Percentiles rank a stretch among this genome's conserved stretches.
Evolutionary conservation across 2,888 invertebrate genomes (phyloP).

Genomic region (Diplazon laetatorius): DNA sequence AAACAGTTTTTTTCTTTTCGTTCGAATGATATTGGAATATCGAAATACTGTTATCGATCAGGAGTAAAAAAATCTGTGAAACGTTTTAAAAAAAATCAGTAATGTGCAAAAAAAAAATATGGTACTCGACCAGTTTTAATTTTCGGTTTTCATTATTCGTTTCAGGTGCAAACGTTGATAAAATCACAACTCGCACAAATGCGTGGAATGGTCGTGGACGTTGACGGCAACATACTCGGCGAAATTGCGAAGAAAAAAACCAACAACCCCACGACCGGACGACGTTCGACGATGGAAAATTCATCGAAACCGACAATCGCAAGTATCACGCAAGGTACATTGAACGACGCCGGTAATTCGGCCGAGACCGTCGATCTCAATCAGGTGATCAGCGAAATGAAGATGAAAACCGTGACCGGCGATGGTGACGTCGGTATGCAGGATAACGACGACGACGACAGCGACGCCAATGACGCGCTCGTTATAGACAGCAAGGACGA

Average conservation of each 20-base stretch:
- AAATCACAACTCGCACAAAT: slow-evolving; percentile 74
- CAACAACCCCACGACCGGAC: slow-evolving; percentile 14
- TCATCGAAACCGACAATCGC: not conserved
- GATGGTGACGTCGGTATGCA: slow-evolving; percentile 41
- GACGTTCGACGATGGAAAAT: slow-evolving; percentile 50
- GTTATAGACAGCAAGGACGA: slow-evolving; percentile 73
- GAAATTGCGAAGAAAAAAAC: slow-evolving; percentile 31
- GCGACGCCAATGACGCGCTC: slow-evolving; percentile 68
- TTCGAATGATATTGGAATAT: too few species aligned
- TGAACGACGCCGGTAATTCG: slow-evolving; percentile 32
- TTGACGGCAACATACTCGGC: slow-evolving; percentile 19
- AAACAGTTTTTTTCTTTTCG: not conserved
- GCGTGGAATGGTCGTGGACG: slow-evolving; percentile 59
- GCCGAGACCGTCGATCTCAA: slow-evolving; percentile 59
- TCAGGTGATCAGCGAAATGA: slow-evolving; percentile 52
- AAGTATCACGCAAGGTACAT: slow-evolving; percentile 34
- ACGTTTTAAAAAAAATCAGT: too few species aligned
- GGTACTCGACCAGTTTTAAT: too few species aligned
- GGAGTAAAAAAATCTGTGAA: too few species aligned
- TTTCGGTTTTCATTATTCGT: not conserved
- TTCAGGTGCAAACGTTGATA: slow-evolving; percentile 72
- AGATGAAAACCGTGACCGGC: slow-evolving; percentile 34
- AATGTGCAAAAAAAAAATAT: too few species aligned
- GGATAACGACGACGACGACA: slow-evolving; percentile 66
- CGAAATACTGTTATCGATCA: too few species aligned